phyloP scores from a whole-genome alignment of 2,888 invertebrate species.

The Drosophila kanekoi region DNA sequence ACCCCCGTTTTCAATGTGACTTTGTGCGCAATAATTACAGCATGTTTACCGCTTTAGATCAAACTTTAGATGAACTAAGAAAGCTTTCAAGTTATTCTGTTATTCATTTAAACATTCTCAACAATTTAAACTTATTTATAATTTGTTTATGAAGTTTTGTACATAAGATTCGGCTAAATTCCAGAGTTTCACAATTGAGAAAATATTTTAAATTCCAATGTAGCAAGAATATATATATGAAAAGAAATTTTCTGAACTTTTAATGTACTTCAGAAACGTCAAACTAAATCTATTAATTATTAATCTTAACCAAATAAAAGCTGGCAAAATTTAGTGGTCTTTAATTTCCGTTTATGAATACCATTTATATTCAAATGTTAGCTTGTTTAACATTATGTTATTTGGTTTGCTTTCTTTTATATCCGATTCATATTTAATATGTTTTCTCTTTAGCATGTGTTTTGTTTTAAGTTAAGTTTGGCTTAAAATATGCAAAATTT shows the following conservation, averaged over 20 bases:
- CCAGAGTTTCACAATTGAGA: too few species aligned
- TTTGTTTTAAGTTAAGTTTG: neutral
- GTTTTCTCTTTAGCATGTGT: slow-evolving; percentile 12
- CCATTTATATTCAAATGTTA: slow-evolving; percentile 12
- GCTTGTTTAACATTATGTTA: slow-evolving; percentile 19
- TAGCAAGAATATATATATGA: too few species aligned
- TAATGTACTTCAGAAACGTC: too few species aligned
- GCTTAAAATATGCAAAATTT: slow-evolving; percentile 27
- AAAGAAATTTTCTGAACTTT: too few species aligned
- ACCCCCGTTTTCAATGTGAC: neutral
- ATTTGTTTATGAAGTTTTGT: too few species aligned
- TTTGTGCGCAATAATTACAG: neutral
- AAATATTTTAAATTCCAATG: too few species aligned
- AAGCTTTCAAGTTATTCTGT: too few species aligned
- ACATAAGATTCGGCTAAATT: too few species aligned
- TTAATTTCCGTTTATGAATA: slow-evolving; percentile 7
- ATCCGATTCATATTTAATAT: slow-evolving; percentile 11
- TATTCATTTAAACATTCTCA: too few species aligned
- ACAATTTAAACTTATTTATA: too few species aligned
- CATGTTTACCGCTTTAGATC: neutral
- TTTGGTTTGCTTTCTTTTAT: neutral
- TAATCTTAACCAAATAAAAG: neutral
- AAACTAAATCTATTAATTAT: too few species aligned
- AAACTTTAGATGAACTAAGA: neutral
- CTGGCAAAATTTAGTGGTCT: neutral